A percentile compares a stretch with the other conserved stretches of the same genome.
phyloP scores from a whole-genome alignment of 2,888 invertebrate genomes.

The Callimorpha dominula region DNA sequence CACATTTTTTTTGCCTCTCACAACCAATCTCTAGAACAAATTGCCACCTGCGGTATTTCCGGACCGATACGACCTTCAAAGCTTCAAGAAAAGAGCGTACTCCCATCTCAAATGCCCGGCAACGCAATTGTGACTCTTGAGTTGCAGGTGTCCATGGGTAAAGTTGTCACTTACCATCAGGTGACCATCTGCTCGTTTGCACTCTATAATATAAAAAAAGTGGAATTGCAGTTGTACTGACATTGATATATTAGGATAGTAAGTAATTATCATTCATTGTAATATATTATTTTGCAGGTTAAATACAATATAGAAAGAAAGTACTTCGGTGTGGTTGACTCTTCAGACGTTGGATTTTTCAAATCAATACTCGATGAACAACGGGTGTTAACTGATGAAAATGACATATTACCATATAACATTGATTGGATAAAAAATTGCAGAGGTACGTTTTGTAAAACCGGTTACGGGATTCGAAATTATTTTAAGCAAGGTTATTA shows the following conservation, averaged over 20 bases:
- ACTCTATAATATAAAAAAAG: no score
- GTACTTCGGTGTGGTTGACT: conserved; percentile 84
- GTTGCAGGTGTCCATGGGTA: no score
- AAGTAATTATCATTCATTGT: neutral
- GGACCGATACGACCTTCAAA: no score
- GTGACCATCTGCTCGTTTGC: no score
- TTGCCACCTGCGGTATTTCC: no score
- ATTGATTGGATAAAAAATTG: conserved; percentile 96
- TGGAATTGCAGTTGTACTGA: neutral
- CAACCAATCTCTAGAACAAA: no score
- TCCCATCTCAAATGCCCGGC: no score
- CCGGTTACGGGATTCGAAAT: neutral
- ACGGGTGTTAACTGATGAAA: conserved; percentile 91
- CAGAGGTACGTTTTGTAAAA: conserved; percentile 87
- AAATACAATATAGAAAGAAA: conserved; percentile 89
- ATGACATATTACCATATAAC: conserved; percentile 93
- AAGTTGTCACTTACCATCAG: no score
- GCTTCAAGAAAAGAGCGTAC: no score
- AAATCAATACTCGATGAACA: conserved; percentile 87
- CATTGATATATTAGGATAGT: neutral
- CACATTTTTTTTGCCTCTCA: no score
- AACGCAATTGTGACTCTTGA: no score
- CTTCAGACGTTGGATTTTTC: conserved; percentile 89
- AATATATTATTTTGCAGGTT: conserved; percentile 73
- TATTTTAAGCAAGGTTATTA: neutral